A percentile compares a stretch with the other conserved stretches of the same genome.
Evolutionary conservation across 2,888 invertebrate genomes (phyloP).

Genomic region (Agrochola macilenta): DNA sequence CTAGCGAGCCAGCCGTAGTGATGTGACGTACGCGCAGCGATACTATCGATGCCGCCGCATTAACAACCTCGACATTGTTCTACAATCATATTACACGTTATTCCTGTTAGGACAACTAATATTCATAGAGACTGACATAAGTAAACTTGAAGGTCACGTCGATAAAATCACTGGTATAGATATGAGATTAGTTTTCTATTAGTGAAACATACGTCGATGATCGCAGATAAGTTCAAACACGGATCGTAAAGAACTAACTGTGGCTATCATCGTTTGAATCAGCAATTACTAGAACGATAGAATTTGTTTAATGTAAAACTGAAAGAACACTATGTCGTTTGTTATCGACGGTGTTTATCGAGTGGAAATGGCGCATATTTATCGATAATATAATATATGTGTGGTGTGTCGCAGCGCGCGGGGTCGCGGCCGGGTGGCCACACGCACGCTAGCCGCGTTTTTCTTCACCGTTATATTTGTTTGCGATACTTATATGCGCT

Average conservation of each 20-base stretch:
- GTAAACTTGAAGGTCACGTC: constrained; percentile 48
- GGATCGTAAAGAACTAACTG: constrained; percentile 44
- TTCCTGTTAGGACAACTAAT: constrained; percentile 45
- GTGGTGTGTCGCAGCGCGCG: constrained; percentile 38
- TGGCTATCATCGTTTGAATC: constrained; percentile 48
- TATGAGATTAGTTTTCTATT: constrained; percentile 62
- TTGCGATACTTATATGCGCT: constrained; percentile 53
- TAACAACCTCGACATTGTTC: constrained; percentile 28
- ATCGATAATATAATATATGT: constrained; percentile 39
- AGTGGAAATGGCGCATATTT: constrained; percentile 36
- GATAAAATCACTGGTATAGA: constrained; percentile 43
- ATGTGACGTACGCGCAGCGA: constrained; percentile 23
- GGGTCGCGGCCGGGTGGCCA: constrained; percentile 59
- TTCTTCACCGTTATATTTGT: constrained; percentile 57
- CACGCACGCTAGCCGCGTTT: constrained; percentile 60
- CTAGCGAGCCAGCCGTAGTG: constrained; percentile 47
- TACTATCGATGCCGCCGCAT: constrained; percentile 32
- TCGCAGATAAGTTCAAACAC: constrained; percentile 54
- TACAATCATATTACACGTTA: constrained; percentile 33
- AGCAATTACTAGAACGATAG: constrained; percentile 39
- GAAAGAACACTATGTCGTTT: constrained; percentile 29
- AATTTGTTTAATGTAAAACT: constrained; percentile 44
- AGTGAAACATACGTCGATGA: constrained; percentile 50
- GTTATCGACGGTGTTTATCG: constrained; percentile 45
- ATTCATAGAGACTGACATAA: constrained; percentile 34